Evolutionary conservation across 2,113 vertebrate genomes (phyloP), one percentile per base, ranked within the genome.

Genomic region (Candoia aspera): DNA sequence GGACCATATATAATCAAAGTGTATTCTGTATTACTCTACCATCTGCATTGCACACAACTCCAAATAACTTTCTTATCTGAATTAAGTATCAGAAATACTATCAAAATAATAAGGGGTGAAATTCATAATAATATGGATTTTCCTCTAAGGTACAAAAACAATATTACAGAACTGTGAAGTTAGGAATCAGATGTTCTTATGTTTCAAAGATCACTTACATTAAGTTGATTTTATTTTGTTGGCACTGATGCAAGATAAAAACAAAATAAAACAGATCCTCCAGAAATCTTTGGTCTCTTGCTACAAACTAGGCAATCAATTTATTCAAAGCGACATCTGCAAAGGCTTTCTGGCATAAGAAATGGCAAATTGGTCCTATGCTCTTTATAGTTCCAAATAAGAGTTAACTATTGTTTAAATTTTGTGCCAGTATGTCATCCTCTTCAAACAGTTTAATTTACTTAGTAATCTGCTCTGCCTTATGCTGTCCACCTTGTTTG

Each of bases 401-500:
- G 37, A 87, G 33, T 91, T 87, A 87, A 87, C 15, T 59, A 46
- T 91, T 87, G 85, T 37, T 57, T 64, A 87, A 91, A 79, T 88
- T 15, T 49, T 49, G 53, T 29, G 29, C 15, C 42, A 83, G 1
- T 49, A 12, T 88, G 86, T 42, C 64, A 88, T 59, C 26, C 37
- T 49, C 54, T 37, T 92, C 55, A 33, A 88, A 88, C 64, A 53
- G 2, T 88, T 83, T 92, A 83, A 92, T 88, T 88, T 49, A 53
- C 68, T 60, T 10, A 53, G 86, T 88, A 60, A 88, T 68, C 55
- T 60, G 64, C 4, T 84, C 68, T 92, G 68, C 68, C 91, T 88
- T 91, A 88, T 90, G 83, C 49, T 87, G 84, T 90, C 62, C 84
- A 90, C 60, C 62, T 90, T 59, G 89, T 79, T 86, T 87, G 62